Evolutionary conservation across 2,797 vertebrate species (phyloP), one percentile per base, ranked within the genome.

Genomic region (Pseudotriccus pelzelni): DNA sequence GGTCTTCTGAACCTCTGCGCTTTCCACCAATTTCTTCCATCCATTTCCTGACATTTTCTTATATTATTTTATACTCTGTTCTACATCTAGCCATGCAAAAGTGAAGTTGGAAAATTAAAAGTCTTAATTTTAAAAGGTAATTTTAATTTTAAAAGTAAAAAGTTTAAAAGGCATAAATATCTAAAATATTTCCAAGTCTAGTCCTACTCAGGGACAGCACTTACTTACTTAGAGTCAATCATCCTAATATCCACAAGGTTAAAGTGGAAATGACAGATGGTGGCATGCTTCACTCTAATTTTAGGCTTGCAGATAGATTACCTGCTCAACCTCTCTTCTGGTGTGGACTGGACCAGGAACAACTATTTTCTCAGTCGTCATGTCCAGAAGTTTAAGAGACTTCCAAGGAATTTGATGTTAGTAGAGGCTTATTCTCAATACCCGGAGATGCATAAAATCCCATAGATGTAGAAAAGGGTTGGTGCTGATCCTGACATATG

Each of bases 201-300:
- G 16, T 80, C 37, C 43, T 84, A 68, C 49, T 80, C 46, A 85
- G 79, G 82, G 60, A 46, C 37, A 44, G 23, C 53, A 43, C 25
- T 59, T 84, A 43, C 25, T 59, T 84, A 69, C 23, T 77, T 43
- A 72, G 47, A 90, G 68, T 85, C 70, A 82, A 14, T 73, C 56
- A 79, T 84, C n/a, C 10, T 47, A 84, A 68, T 21, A 76, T 59
- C 43, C 72, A 34, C 85, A 89, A 91, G 34, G 78, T 85, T 84
- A 88, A 94, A 91, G 46, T 84, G 68, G 66, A 55, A 87, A 87
- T 91, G 76, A 79, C 89, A 96, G 73, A 74, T 87, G 90, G 86
- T 80, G 59, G 49, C 76, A 53, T 70, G 83, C 36, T 73, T 87
- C 80, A 79, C 91, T 82, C 37, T 89, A 79, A 90, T 89, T 93